These are phyloP conservation scores for Steinernema feltiae DNA, from an alignment of 1,140 invertebrate genomes.

Conservation along the genomic window DNA sequence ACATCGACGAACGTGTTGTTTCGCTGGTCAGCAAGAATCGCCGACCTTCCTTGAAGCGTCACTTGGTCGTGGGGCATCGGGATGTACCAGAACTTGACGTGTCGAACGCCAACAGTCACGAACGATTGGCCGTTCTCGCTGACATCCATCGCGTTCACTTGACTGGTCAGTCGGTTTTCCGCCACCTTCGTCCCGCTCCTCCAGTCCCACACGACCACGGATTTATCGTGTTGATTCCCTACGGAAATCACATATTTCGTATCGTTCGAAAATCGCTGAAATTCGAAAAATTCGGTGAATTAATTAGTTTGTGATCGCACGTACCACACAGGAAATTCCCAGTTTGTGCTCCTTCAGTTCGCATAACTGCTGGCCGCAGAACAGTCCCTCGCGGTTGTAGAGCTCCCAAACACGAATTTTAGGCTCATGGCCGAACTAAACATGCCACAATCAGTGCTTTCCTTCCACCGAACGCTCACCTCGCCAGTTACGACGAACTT, in stretches of 20 bases:
- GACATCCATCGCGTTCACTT: conserved; percentile 51
- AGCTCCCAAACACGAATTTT: conserved; percentile 50
- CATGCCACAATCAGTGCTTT: conserved; percentile 15
- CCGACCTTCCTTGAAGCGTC: conserved; percentile 44
- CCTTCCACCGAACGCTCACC: conserved; percentile 23
- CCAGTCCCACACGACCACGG: conserved; percentile 49
- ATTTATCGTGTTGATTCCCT: conserved; percentile 52
- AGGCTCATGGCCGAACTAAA: conserved; percentile 35
- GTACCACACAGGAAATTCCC: conserved; percentile 44
- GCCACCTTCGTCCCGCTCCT: conserved; percentile 36
- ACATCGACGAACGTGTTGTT: conserved; percentile 52
- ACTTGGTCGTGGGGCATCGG: conserved; percentile 14
- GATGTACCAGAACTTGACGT: conserved; percentile 52
- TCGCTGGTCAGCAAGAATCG: conserved; percentile 46
- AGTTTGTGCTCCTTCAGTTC: conserved; percentile 43
- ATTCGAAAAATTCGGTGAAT: conserved; percentile 6
- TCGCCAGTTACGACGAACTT: conserved; percentile 44
- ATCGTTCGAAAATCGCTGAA: conserved; percentile 44
- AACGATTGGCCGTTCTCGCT: conserved; percentile 41
- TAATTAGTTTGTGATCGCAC: conserved; percentile 8
- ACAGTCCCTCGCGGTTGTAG: conserved; percentile 28
- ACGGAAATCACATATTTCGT: conserved; percentile 45
- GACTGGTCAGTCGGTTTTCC: conserved; percentile 44
- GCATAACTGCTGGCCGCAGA: conserved; percentile 36
- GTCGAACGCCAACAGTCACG: conserved; percentile 44